phyloP scores from a whole-genome alignment of 2,797 vertebrate genomes.

The Pogonophryne albipinna region DNA sequence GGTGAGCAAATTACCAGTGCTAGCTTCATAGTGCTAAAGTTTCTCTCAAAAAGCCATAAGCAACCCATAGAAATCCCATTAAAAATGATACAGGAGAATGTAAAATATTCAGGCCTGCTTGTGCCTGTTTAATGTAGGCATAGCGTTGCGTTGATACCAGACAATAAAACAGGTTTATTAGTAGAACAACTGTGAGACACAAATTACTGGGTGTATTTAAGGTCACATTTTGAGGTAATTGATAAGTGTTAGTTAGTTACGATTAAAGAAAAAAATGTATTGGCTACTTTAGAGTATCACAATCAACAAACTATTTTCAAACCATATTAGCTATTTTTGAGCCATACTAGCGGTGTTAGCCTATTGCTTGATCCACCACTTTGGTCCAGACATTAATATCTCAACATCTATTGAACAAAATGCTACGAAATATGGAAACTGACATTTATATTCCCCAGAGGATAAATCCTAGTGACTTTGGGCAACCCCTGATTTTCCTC shows the following conservation, averaged over 20 bases:
- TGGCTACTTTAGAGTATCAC: background rate
- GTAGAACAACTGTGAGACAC: background rate
- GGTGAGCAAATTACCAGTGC: background rate
- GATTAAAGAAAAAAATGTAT: background rate
- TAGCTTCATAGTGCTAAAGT: background rate
- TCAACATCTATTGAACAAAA: background rate
- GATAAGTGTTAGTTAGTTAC: background rate
- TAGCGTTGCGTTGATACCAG: slow-evolving; percentile 18
- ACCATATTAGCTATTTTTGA: no score
- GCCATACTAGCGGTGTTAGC: no score
- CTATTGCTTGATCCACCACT: background rate
- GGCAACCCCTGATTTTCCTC: background rate
- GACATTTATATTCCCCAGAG: background rate
- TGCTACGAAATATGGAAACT: background rate
- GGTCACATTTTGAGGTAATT: background rate
- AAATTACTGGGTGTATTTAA: background rate
- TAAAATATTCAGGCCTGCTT: slow-evolving; percentile 52
- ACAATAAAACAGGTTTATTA: slow-evolving; percentile 28
- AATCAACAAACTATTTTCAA: no score
- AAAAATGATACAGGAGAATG: slow-evolving; percentile 28
- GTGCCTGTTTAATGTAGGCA: slow-evolving; percentile 47
- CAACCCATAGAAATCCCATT: slow-evolving; percentile 34
- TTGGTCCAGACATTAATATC: background rate
- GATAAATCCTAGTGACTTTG: background rate
- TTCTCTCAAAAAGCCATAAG: slow-evolving; percentile 19